Base-by-base conservation (phyloP, 2,113 vertebrate genomes). In the Poecilia latipinna region DNA sequence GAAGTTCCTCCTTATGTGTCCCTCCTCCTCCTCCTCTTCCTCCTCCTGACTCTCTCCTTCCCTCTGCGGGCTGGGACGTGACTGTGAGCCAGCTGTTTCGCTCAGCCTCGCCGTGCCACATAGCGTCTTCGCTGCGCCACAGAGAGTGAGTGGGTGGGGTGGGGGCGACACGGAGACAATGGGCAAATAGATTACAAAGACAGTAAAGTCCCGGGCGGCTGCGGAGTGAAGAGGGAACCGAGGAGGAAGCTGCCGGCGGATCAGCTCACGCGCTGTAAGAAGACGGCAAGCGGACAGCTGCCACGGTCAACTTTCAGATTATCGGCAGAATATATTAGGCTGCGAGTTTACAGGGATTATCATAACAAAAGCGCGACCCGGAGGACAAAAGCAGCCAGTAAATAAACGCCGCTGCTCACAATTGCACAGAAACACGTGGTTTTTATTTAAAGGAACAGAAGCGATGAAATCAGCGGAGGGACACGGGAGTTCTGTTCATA, bases 341-440 rank as follows among this genome's bases (percentile, higher is more conserved):
- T 28, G 0, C 65, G 29, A 72, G 24, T 76, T 81, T 61, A 4
- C 51, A 22, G 15, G 70, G 77, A 93, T 90, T 91, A 85, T 84
- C 89, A 84, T 88, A 88, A 93, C 90, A 86, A 93, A 91, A 83
- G 89, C 68, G 44, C 65, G 39, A 0, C 64, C 44, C 15, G 19
- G 7, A 17, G 39, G 31, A 71, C 37, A 74, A 83, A 84, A 80
- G 22, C 51, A 68, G 19, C 33, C 57, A 78, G 37, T 39, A 65
- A 67, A 74, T 77, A 82, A 78, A 74, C 72, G 73, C 79, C 12
- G 61, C 73, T 63, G 72, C 79, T 82, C 51, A 62, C 61, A 69
- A n/a, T 70, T 66, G 65, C 68, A 72, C 35, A 29, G 74, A 85
- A 85, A 83, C 91, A 92, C 91, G 91, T 92, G 91, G 86, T 65